Percentiles rank a stretch among this genome's conserved stretches.
phyloP scores from a whole-genome alignment of 1,140 invertebrate genomes.

The Zaprionus tsacasi region DNA sequence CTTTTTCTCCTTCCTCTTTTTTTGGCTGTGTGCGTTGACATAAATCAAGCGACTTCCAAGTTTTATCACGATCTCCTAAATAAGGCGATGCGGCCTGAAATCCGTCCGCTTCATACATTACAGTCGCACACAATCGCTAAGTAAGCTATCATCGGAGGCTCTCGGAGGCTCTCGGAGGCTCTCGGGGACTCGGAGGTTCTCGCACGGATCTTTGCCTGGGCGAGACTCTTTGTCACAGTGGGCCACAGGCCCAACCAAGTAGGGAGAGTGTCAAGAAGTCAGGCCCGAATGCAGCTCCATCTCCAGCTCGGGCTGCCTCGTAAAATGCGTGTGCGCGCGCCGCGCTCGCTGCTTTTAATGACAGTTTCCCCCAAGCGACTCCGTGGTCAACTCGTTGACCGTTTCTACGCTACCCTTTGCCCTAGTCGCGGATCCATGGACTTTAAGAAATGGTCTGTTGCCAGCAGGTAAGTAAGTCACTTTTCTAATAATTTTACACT shows the following conservation, averaged over 20 bases:
- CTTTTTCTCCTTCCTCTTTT: conserved; percentile 21
- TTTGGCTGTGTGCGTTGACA: conserved; percentile 72
- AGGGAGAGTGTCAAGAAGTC: conserved; percentile 5
- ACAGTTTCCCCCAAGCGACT: conserved; percentile 57
- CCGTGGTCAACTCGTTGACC: conserved; percentile 40
- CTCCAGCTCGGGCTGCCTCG: conserved; percentile 49
- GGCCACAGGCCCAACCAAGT: conserved; percentile 31
- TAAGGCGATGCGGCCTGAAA: conserved; percentile 79
- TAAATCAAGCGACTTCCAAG: conserved; percentile 84
- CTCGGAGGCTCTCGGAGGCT: conserved; percentile 50
- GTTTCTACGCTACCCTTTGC: conserved; percentile 28
- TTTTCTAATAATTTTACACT: no score
- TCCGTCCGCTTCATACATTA: conserved; percentile 79
- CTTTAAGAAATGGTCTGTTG: conserved; percentile 4
- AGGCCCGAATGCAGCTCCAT: background rate
- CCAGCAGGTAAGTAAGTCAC: no score
- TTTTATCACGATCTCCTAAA: conserved; percentile 84
- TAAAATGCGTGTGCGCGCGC: conserved; percentile 82
- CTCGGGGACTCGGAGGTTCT: conserved; percentile 5
- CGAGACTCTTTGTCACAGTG: conserved; percentile 57
- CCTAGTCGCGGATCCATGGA: conserved; percentile 3
- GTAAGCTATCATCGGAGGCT: conserved; percentile 83
- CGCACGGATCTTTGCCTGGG: conserved; percentile 7
- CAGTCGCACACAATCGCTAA: conserved; percentile 71
- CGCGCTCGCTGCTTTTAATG: conserved; percentile 75